These are phyloP conservation scores for Caprella mutica DNA, from an alignment of 2,888 invertebrate species.

Conservation along the genomic window DNA sequence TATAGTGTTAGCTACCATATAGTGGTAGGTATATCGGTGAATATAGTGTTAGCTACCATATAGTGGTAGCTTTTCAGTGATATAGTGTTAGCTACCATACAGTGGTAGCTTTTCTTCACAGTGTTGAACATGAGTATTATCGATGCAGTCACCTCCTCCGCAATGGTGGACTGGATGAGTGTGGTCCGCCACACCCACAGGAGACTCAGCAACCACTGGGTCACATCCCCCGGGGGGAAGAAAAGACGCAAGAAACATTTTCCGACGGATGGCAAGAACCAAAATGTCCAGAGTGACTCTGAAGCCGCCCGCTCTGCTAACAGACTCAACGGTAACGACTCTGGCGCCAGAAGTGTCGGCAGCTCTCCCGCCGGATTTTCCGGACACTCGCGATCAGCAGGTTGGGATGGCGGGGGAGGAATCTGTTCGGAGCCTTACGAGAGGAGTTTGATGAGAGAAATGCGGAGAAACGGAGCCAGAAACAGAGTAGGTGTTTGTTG, in stretches of 20 bases:
- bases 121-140: too few species aligned
- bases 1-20: too few species aligned
- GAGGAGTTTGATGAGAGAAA: constrained; percentile 4
- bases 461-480: background rate
- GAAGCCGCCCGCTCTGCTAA: background rate
- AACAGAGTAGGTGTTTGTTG: constrained; percentile 10
- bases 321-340: background rate
- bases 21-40: too few species aligned
- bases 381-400: background rate
- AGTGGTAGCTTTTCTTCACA: too few species aligned
- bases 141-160: too few species aligned
- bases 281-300: background rate
- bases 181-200: constrained; percentile 60
- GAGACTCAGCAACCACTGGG: constrained; percentile 58
- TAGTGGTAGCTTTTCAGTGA: too few species aligned
- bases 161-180: constrained; percentile 66
- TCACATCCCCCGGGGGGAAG: constrained; percentile 53
- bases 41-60: too few species aligned
- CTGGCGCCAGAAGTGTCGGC: background rate
- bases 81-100: too few species aligned
- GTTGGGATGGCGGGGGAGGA: background rate
- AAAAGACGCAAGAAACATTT: constrained; percentile 44
- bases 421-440: constrained; percentile 11
- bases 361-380: background rate
- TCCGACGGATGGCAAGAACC: constrained; percentile 9